Percentiles rank a stretch among this genome's conserved stretches.
phyloP scores from a whole-genome alignment of 92 coral and sea anemone genomes.

The Epizoanthus scotinus region DNA sequence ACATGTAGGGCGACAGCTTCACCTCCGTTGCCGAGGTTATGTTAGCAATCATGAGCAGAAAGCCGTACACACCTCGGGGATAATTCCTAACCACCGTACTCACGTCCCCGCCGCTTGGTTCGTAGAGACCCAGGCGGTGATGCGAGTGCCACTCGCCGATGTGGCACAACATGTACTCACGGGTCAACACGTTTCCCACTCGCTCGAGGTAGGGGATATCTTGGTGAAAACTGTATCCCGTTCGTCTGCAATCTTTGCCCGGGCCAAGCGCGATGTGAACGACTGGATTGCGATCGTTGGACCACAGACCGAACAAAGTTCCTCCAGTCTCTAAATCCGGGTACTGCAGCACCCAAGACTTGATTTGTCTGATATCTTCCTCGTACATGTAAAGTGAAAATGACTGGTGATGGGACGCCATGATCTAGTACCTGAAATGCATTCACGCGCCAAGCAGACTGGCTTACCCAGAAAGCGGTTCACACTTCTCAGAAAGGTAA shows the following conservation, averaged over 20 bases:
- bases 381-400: constrained; percentile 60
- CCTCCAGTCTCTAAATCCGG: constrained; percentile 88
- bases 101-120: constrained; percentile 89
- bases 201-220: constrained; percentile 74
- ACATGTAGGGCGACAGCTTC: constrained; percentile 67
- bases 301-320: constrained; percentile 82
- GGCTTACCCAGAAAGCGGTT: too few relatives aligned
- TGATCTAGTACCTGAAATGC: background rate
- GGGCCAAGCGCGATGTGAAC: constrained; percentile 83
- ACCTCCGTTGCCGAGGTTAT: constrained; percentile 44
- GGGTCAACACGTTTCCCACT: constrained; percentile 69
- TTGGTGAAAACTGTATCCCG: constrained; percentile 72
- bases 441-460: background rate
- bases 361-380: constrained; percentile 58
- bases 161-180: constrained; percentile 76
- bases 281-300: constrained; percentile 49
- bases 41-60: constrained; percentile 84
- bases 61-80: constrained; percentile 78
- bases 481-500: background rate
- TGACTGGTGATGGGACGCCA: constrained; percentile 7
- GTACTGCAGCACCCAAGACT: constrained; percentile 63
- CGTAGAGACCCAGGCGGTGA: constrained; percentile 64
- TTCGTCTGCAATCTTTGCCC: constrained; percentile 72
- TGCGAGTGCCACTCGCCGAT: constrained; percentile 98
- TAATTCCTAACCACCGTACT: constrained; percentile 73